A percentile compares a stretch with the other conserved stretches of the same genome.
Conservation (phyloP, 2,113 vertebrate genomes). For the Phaethornis superciliosus region DNA sequence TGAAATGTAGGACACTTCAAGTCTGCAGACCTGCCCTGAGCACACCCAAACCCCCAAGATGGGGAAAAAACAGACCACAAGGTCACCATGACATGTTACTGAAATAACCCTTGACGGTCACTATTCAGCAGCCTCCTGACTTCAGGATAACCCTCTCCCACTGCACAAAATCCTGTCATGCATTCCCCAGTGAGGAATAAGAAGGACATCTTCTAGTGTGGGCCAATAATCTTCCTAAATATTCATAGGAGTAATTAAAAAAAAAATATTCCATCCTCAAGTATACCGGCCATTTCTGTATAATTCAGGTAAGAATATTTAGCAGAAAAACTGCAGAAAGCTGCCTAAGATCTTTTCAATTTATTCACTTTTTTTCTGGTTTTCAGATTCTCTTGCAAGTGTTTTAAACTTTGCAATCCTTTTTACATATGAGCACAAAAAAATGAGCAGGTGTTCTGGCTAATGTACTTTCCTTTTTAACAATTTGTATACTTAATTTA, state of each 20-base stretch:
- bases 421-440: neutral
- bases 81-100: neutral
- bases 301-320: neutral
- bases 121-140: neutral
- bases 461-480: neutral
- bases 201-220: neutral
- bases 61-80: neutral
- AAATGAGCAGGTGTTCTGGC: neutral
- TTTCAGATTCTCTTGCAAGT: neutral
- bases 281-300: neutral
- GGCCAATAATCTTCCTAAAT: neutral
- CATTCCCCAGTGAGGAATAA: neutral
- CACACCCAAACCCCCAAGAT: neutral
- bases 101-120: neutral
- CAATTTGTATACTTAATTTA: neutral
- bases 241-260: neutral
- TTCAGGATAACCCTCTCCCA: neutral
- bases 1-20: neutral
- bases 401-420: neutral
- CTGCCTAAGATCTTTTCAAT: neutral
- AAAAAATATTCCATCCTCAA: neutral
- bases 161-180: neutral
- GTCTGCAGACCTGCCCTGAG: neutral
- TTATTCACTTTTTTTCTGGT: neutral
- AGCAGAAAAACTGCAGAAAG: neutral